Base-by-base conservation (phyloP, 2,113 vertebrate genomes). In the Istiophorus platypterus region DNA sequence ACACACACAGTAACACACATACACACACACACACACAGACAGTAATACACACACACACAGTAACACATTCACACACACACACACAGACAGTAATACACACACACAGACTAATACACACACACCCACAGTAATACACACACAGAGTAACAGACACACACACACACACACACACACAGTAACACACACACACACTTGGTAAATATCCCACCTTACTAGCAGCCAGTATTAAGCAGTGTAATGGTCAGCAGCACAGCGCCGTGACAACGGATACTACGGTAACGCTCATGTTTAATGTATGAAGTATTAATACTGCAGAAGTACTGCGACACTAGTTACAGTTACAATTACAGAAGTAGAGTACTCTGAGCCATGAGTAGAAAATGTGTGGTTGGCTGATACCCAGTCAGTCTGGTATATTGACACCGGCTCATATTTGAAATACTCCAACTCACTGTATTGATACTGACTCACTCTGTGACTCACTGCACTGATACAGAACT, bases 91-190 rank as follows among this genome's bases (percentile, higher is more conserved):
- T n/a, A 66, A 83, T 81, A 51, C 80, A 80, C 80, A 61, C 41
- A 56, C 64, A 39, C 37, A n/a, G n/a, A n/a, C n/a, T n/a, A n/a
- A n/a, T n/a, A n/a, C n/a, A n/a, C n/a, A n/a, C n/a, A n/a, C n/a
- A n/a, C n/a, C n/a, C n/a, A n/a, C n/a, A n/a, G n/a, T n/a, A 71
- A 68, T 51, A 37, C 76, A 26, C 64, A 56, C 62, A n/a, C 81
- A 42, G 12, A 37, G 34, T 37, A 5, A 42, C 12, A 42, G 12
- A 20, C 17, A 18, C 45, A 20, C 15, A 17, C 45, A 82, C 73
- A 85, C 80, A 51, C 68, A 80, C 66, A 85, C 80, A 42, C 80
- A 80, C 73, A 85, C 83, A n/a, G n/a, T n/a, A n/a, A 49, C 79
- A 82, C 73, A 85, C 80, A 41, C 76, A 77, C 65, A 70, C 57